Conservation (phyloP, 2,797 vertebrate genomes). For the Brachyalestes nurse region DNA sequence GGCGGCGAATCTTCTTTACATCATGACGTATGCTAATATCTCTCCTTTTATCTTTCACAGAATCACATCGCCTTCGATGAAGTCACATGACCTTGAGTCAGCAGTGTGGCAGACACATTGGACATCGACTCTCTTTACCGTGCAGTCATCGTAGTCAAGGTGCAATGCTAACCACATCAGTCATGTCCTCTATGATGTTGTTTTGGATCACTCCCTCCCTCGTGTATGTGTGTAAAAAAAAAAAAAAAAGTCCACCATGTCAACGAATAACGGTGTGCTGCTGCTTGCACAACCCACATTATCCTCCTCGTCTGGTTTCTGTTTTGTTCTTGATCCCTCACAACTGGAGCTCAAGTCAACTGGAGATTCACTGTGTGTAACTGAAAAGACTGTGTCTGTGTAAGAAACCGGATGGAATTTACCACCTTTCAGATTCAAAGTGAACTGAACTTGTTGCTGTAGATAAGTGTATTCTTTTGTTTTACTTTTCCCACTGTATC, state of each 20-base stretch:
- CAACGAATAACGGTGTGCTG: slow-evolving; percentile 52
- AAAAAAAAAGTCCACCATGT: slow-evolving; percentile 23
- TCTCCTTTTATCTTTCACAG: slow-evolving; percentile 73
- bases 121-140: slow-evolving; percentile 93
- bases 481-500: slow-evolving; percentile 35
- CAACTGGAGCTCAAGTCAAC: slow-evolving; percentile 43
- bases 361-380: slow-evolving; percentile 38
- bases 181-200: slow-evolving; percentile 48
- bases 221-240: slow-evolving; percentile 46
- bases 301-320: slow-evolving; percentile 34
- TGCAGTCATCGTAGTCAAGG: slow-evolving; percentile 83
- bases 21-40: slow-evolving; percentile 3
- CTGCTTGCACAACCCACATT: slow-evolving; percentile 65
- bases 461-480: slow-evolving; percentile 9
- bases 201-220: slow-evolving; percentile 45
- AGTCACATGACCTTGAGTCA: slow-evolving; percentile 98
- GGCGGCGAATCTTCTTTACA: background rate
- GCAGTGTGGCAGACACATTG: slow-evolving; percentile 90
- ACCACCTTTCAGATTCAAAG: slow-evolving; percentile 13
- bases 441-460: slow-evolving; percentile 32
- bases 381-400: slow-evolving; percentile 38
- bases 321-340: slow-evolving; percentile 38
- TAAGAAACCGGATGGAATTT: slow-evolving; percentile 14
- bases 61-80: slow-evolving; percentile 99
- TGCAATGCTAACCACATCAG: slow-evolving; percentile 67